Conservation (phyloP, 2,113 vertebrate species). For the Etheostoma spectabile region DNA sequence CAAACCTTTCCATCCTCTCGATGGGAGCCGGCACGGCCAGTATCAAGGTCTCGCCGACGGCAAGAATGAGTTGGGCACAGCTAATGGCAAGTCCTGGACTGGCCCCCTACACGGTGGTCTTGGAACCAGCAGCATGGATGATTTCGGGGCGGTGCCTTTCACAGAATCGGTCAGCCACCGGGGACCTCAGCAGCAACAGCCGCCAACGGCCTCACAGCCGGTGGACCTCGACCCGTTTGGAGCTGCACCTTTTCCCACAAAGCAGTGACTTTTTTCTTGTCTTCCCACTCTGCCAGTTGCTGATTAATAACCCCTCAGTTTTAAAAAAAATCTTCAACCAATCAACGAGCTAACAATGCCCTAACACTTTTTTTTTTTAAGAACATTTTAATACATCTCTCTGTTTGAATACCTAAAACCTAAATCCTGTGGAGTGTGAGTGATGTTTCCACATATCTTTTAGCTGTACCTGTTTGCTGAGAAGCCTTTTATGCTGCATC, state of each 20-base stretch:
- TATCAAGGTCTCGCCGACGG: slow-evolving; percentile 85
- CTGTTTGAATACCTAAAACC: slow-evolving; percentile 29
- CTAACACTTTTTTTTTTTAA: background rate
- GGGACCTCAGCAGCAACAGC: slow-evolving; percentile 72
- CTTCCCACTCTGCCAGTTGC: slow-evolving; percentile 41
- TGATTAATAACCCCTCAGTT: slow-evolving; percentile 14
- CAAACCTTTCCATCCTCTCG: slow-evolving; percentile 92
- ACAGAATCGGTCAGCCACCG: slow-evolving; percentile 89
- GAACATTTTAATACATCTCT: slow-evolving; percentile 52
- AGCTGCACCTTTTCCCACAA: slow-evolving; percentile 95
- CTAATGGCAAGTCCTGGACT: slow-evolving; percentile 83
- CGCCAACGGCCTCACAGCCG: slow-evolving; percentile 68
- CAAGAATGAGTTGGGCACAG: slow-evolving; percentile 78
- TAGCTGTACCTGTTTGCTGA: slow-evolving; percentile 60
- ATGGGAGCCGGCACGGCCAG: slow-evolving; percentile 84
- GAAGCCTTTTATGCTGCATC: slow-evolving; percentile 79
- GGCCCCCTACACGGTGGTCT: slow-evolving; percentile 82
- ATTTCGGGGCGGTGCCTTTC: slow-evolving; percentile 96
- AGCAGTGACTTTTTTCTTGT: slow-evolving; percentile 84
- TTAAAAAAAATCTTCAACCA: slow-evolving; percentile 41
- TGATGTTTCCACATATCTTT: slow-evolving; percentile 61
- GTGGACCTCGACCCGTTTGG: slow-evolving; percentile 97
- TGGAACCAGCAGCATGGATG: slow-evolving; percentile 87
- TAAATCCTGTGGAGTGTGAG: slow-evolving; percentile 64
- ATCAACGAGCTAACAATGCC: slow-evolving; percentile 22